phyloP scores from a whole-genome alignment of 2,113 vertebrate species.

The Hyperoodon ampullatus region DNA sequence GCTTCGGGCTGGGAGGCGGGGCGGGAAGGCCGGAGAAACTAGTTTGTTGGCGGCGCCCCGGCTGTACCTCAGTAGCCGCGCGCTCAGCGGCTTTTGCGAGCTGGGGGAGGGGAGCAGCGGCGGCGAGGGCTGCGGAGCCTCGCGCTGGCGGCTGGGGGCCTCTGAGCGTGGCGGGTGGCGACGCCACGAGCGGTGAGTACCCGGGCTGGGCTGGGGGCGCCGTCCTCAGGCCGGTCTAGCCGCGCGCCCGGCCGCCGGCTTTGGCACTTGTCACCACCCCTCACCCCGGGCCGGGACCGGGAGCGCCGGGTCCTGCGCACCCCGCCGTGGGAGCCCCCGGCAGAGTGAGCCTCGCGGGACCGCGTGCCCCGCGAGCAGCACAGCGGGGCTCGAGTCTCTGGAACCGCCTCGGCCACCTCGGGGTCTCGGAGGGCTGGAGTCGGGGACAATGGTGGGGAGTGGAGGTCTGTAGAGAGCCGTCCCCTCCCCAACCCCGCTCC shows the following conservation, averaged over 20 bases:
- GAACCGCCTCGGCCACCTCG: neutral
- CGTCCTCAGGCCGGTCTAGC: no score
- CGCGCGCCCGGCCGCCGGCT: no score
- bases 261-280: no score
- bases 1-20: conserved; percentile 41
- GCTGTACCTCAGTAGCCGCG: neutral
- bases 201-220: no score
- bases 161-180: no score
- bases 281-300: no score
- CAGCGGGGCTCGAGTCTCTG: neutral
- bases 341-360: neutral
- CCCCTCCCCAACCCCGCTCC: neutral
- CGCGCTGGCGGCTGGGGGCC: no score
- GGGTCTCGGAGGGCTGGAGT: neutral
- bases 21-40: conserved; percentile 76
- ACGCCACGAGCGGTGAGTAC: no score
- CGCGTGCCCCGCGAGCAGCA: neutral
- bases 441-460: neutral
- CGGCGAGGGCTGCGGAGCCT: no score
- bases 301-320: no score
- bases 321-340: no score
- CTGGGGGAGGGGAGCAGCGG: no score
- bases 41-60: conserved; percentile 55
- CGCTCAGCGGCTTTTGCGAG: neutral
- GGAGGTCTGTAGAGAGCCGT: neutral